Evolutionary conservation across 1,140 invertebrate species (phyloP), one percentile per base, ranked within the genome.

Genomic region (Limonius californicus): DNA sequence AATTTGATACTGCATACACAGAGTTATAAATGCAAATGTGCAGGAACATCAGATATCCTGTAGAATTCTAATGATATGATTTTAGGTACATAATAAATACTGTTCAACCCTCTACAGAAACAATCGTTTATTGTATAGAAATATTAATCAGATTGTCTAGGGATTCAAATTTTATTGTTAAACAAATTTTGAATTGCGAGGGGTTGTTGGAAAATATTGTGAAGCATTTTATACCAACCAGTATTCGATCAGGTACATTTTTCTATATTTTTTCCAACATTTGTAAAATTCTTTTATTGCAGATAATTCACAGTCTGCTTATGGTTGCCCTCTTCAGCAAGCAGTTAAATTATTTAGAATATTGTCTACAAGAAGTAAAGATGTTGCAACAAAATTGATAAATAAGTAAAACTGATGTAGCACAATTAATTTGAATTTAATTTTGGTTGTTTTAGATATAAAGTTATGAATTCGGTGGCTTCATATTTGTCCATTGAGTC

Each of bases 91-190:
- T 91, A 65, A 71, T 91, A 12, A 83, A 79, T 56, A 81, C 80
- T 55, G 76, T 89, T 18, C 82, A 82, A 69, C 87, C 87, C 16
- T 79, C 84, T 53, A 80, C 85, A 30, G 81, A 84, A 69, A 86
- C 83, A 63, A 81, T 89, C 0, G 82, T 83, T 23, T 85, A 84
- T 65, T 84, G 84, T 19, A 71, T 91, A 43, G 87, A 91, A 78
- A 84, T 89, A 67, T 76, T 91, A 23, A 87, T 82, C 42, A 81
- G 88, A 61, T 75, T 92, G 12, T 79, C 82, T 1, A 82, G 89
- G 73, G 84, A 89, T 72, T 89, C 85, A 6, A 70, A 77, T n/a
- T 81, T 85, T 68, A 81, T 80, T 50, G 79, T 84, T 2, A 71
- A 78, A 7, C 83, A 80, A 71, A 81, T 91, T 43, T 76, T 83